Conservation (phyloP, 2,888 invertebrate genomes). For the Temnothorax ravouxi region DNA sequence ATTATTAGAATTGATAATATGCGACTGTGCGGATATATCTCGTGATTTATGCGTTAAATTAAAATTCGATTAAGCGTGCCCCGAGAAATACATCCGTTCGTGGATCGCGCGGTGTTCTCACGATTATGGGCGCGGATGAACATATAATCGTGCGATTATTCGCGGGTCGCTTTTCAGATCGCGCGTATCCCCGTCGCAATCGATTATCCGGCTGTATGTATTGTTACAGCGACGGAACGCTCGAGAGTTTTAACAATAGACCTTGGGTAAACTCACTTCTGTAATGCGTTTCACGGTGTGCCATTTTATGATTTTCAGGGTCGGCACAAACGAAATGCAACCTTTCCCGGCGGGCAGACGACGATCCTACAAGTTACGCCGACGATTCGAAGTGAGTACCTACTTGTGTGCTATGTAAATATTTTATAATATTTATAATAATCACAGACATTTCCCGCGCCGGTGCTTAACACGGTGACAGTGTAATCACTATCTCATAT, state of each 20-base stretch:
- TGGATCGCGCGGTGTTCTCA: slow-evolving; percentile 13
- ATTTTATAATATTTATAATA: slow-evolving; percentile 20
- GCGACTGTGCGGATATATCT: neutral
- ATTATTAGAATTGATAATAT: neutral
- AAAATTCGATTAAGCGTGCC: slow-evolving; percentile 7
- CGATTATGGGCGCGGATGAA: slow-evolving; percentile 18
- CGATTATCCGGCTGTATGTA: slow-evolving; percentile 12
- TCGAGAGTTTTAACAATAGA: slow-evolving; percentile 3
- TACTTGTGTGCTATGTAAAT: slow-evolving; percentile 36
- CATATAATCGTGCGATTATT: slow-evolving; percentile 20
- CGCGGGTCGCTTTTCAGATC: slow-evolving; percentile 32
- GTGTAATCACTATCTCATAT: slow-evolving; percentile 26
- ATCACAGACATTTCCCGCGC: slow-evolving; percentile 17
- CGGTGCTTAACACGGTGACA: slow-evolving; percentile 15
- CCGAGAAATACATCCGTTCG: neutral
- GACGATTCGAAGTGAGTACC: slow-evolving; percentile 88
- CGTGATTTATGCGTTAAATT: neutral
- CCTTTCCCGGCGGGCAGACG: slow-evolving; percentile 92
- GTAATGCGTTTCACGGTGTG: slow-evolving; percentile 22
- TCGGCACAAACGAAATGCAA: slow-evolving; percentile 93
- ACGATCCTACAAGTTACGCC: slow-evolving; percentile 89
- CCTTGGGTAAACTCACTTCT: neutral
- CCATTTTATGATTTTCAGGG: slow-evolving; percentile 87
- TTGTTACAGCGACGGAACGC: neutral
- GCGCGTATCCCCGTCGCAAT: slow-evolving; percentile 1